phyloP scores from a whole-genome alignment of 1,140 invertebrate species.

The Bombus fervidus region DNA sequence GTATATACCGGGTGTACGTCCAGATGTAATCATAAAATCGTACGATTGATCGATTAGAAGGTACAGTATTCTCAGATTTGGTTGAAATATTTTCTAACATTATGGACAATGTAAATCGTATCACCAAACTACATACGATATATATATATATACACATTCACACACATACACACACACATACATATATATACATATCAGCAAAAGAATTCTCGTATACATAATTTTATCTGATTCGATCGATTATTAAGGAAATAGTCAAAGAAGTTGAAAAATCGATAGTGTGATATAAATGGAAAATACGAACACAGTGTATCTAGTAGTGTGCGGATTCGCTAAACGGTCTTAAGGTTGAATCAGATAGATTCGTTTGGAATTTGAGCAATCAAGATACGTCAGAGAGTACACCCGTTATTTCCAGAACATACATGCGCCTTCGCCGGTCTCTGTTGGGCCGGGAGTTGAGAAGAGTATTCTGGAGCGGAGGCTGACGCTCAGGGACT shows the following conservation, averaged over 20 bases:
- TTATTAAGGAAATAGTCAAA: background rate
- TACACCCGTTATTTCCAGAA: constrained; percentile 58
- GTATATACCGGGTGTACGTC: constrained; percentile 70
- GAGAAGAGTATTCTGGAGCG: constrained; percentile 61
- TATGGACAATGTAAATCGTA: background rate
- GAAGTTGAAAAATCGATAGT: background rate
- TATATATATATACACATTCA: no score
- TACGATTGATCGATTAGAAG: background rate
- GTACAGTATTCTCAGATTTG: background rate
- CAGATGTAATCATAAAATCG: background rate
- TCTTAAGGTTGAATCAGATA: background rate
- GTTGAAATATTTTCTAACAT: no score
- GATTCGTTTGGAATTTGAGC: background rate
- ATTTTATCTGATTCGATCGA: background rate
- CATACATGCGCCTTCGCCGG: constrained; percentile 57
- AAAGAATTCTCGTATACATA: no score
- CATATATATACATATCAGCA: no score
- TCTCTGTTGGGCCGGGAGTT: constrained; percentile 50
- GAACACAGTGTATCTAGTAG: background rate
- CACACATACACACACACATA: no score
- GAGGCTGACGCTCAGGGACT: constrained; percentile 71
- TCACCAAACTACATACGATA: no score
- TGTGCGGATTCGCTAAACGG: background rate
- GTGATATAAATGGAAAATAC: no score
- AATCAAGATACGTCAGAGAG: background rate